phyloP scores from a whole-genome alignment of 1,140 invertebrate species.

The Caenorhabditis latens region DNA sequence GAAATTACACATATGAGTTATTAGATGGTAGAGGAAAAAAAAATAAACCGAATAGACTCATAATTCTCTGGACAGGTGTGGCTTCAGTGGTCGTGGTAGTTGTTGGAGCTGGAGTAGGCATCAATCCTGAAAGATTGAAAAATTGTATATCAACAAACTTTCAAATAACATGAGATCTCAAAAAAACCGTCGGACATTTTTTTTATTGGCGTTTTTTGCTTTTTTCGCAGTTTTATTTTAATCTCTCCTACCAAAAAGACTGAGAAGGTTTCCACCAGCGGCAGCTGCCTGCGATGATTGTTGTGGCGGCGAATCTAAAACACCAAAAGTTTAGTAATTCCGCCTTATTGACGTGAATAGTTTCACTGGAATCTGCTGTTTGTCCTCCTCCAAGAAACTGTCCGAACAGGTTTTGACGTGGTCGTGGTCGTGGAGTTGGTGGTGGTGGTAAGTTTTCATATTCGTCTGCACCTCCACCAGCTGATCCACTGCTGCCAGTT shows the following conservation, averaged over 20 bases:
- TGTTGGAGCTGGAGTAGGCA: slow-evolving; percentile 17
- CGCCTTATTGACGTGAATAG: slow-evolving; percentile 31
- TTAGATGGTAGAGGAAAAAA: not conserved
- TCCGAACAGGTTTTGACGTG: slow-evolving; percentile 52
- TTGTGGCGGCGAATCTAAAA: slow-evolving; percentile 41
- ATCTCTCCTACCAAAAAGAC: slow-evolving; percentile 36
- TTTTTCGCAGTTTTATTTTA: not conserved
- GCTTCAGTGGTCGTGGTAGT: slow-evolving; percentile 27
- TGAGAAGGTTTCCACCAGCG: slow-evolving; percentile 3
- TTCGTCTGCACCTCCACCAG: slow-evolving; percentile 26
- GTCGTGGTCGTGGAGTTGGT: slow-evolving; percentile 53
- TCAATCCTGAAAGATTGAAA: slow-evolving; percentile 8
- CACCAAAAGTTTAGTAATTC: slow-evolving; percentile 38
- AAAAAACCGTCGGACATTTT: too few species aligned
- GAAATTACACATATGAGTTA: not conserved
- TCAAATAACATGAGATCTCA: too few species aligned
- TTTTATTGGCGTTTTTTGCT: too few species aligned
- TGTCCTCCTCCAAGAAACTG: slow-evolving; percentile 31
- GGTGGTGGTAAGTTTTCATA: slow-evolving; percentile 54
- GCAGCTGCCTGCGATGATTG: not conserved
- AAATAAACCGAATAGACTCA: not conserved
- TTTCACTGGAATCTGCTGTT: slow-evolving; percentile 37
- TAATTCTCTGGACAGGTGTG: slow-evolving; percentile 16
- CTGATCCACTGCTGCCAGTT: slow-evolving; percentile 34
- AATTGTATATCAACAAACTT: too few species aligned